Conservation (phyloP, 2,797 vertebrate species). For the Manis pentadactyla region DNA sequence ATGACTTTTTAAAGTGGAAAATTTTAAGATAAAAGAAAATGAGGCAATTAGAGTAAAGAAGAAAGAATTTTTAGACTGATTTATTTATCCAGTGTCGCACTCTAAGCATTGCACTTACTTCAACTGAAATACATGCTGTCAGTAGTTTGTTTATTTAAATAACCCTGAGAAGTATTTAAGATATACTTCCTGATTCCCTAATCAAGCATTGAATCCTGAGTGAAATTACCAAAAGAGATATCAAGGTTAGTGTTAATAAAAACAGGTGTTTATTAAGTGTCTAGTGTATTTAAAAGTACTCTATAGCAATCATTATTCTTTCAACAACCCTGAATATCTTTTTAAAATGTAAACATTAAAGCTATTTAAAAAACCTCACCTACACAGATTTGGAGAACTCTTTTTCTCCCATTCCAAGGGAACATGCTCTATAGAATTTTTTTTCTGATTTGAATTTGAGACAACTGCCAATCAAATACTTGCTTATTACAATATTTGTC, state of each 20-base stretch:
- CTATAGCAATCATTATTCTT: neutral
- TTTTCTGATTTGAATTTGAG: slow-evolving; percentile 1
- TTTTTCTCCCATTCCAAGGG: neutral
- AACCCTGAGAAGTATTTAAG: neutral
- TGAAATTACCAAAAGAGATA: neutral
- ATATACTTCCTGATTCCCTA: neutral
- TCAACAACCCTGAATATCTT: neutral
- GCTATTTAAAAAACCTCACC: neutral
- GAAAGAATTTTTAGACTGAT: slow-evolving; percentile 2
- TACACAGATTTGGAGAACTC: neutral
- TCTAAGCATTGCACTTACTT: neutral
- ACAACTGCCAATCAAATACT: neutral
- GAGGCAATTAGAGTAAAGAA: neutral
- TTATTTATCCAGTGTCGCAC: neutral
- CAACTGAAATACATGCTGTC: neutral
- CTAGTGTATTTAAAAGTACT: neutral
- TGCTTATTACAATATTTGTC: neutral
- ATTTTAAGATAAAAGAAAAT: slow-evolving; percentile 37
- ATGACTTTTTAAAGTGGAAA: neutral
- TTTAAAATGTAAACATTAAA: neutral
- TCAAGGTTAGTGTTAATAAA: neutral
- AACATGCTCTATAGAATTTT: neutral
- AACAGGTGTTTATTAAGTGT: neutral
- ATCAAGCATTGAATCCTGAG: neutral
- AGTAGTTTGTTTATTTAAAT: neutral